Conservation (phyloP, 1,140 invertebrate species). For the Galleria mellonella region DNA sequence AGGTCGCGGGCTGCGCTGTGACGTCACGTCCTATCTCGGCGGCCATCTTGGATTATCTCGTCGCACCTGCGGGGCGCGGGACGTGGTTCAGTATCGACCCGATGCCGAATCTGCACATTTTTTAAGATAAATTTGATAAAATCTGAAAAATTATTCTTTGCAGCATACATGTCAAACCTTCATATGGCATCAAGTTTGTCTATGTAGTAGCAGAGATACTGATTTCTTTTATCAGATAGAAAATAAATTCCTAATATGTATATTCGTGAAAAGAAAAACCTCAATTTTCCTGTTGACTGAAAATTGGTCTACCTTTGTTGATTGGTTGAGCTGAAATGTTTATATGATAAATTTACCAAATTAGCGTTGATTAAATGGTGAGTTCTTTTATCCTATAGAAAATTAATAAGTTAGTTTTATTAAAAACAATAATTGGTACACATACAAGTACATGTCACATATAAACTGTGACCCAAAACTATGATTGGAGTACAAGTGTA, state of each 20-base stretch:
- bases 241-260: too few relatives aligned
- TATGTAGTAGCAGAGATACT: too few relatives aligned
- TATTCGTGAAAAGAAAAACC: too few relatives aligned
- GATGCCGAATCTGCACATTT: slow-evolving; percentile 50
- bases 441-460: slow-evolving; percentile 3
- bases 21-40: slow-evolving; percentile 73
- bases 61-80: slow-evolving; percentile 68
- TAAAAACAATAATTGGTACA: too few relatives aligned
- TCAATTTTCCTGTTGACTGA: too few relatives aligned
- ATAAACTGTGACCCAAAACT: slow-evolving; percentile 8
- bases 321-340: too few relatives aligned
- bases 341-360: too few relatives aligned
- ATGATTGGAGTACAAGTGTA: slow-evolving; percentile 6
- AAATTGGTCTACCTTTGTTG: too few relatives aligned
- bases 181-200: neutral
- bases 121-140: slow-evolving; percentile 58
- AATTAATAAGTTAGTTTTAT: neutral
- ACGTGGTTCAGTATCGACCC: slow-evolving; percentile 50
- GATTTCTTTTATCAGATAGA: too few relatives aligned
- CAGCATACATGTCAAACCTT: neutral
- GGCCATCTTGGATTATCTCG: slow-evolving; percentile 74
- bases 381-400: too few relatives aligned
- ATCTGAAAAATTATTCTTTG: slow-evolving; percentile 20
- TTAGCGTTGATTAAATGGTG: too few relatives aligned
- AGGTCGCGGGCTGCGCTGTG: slow-evolving; percentile 47